Base-by-base conservation (phyloP, 2,888 invertebrate genomes). In the Eurytoma adleriae region DNA sequence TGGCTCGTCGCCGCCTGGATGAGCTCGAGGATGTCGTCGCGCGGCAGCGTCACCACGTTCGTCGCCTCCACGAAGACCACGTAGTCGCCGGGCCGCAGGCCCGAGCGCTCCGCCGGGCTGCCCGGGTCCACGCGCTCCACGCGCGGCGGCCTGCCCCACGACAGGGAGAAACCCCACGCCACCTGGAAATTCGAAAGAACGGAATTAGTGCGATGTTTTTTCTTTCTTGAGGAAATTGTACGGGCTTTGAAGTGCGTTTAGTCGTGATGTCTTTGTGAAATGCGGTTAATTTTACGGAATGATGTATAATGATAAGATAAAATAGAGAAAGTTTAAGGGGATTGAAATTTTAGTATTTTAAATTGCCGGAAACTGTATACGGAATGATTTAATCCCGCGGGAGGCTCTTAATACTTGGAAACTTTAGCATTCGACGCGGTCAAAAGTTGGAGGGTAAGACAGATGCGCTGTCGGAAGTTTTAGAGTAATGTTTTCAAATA, bases 111-210 rank as follows among this genome's bases (percentile, higher is more conserved):
- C 0, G 97, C 97, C 5, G 96, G 95, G 16, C 96, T 93, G 3
- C 95, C 95, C 0, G 95, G 94, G 80, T 96, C 96, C 16, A 97
- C 95, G 79, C 96, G 92, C 88, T 97, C 97, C 62, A 97, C 95
- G 27, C 96, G 93, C 3, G 97, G 97, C 0, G 97, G 97, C 87
- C 96, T 94, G 7, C 96, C 97, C 97, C 97, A 97, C 0, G 96
- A 96, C 73, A 97, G 95, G 5, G 96, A 96, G 91, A 97, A 97
- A 18, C 97, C 97, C 90, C 90, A 90, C 84, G 90, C 86, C 40
- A 90, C 82, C 89, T 90, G 84, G 12, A 84, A 84, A 13, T n/a
- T 14, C 56, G 71, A 24, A 40, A 40, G 10, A 70, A 66, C 20
- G 20, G n/a, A 80, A 78, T 70, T 54, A 64, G 50, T 30, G 7